Base-by-base conservation (phyloP, 64 coral and sea anemone species). In the Stichodactyla mertensii region DNA sequence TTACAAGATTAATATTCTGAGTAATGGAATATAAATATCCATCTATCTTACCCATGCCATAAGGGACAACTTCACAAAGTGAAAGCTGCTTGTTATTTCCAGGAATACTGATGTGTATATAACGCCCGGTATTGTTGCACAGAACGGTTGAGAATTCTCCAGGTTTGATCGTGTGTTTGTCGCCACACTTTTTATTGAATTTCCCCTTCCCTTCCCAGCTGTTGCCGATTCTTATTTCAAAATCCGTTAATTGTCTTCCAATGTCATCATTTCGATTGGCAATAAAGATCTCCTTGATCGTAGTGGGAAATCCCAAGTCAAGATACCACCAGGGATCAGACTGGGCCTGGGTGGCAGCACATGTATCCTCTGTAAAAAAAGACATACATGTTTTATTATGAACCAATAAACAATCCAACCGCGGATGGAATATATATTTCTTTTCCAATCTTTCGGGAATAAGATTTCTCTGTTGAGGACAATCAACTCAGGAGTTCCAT, bases 221-320 rank as follows among this genome's bases (percentile, higher is more conserved):
- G 24, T 96, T 79, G 19, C 94, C 94, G 55, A 96, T 93, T 53
- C 88, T 92, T 55, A 96, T 90, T 51, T 96, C 94, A 93, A 96
- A 90, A 22, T 96, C 85, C 10, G 82, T 90, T 18, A 96, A 83
- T 51, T 89, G 69, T 58, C 79, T 93, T 11, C 88, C 91, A 20
- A 16, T 56, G 10, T 78, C 66, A 74, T 89, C 85, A 24, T 62
- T 71, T 15, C 88, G 80, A 77, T 89, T 89, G 78, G 90, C 91
- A 54, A 96, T 90, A 57, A 80, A 96, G 69, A 96, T 55, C 79
- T 96, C 94, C 77, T 82, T 92, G 56, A 96, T 92, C 45, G 94
- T 74, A 4, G 94, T 90, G 1, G 45, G 45, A 61, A 55, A 80
- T 22, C 94, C 94, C 53, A 96, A 84, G 55, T 96, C 94, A 52